These are phyloP conservation scores for Macrotis lagotis DNA, from an alignment of 2,113 vertebrate species.

Conservation along the genomic window DNA sequence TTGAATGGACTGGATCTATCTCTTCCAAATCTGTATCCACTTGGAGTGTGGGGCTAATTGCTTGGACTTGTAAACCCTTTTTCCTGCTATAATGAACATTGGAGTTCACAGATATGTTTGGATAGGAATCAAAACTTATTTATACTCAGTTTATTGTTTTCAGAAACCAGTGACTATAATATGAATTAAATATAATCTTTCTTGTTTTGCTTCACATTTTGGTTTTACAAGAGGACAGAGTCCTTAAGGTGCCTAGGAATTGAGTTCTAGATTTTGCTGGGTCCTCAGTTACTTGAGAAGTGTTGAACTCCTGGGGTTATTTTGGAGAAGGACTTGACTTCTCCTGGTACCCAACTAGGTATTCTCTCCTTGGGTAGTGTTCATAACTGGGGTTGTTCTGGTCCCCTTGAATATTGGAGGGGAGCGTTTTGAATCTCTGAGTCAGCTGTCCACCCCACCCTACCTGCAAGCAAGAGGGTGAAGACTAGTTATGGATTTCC, in stretches of 20 bases:
- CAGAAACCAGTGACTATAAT: not conserved
- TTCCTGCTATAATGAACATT: not conserved
- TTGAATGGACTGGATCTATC: not conserved
- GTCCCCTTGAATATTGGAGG: rapidly evolving
- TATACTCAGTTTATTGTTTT: not conserved
- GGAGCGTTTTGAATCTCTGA: not conserved
- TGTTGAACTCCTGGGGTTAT: not conserved
- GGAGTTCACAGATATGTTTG: not conserved
- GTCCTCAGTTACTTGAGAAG: not conserved
- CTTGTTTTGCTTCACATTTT: not conserved
- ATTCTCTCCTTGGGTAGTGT: not conserved
- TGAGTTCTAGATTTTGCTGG: not conserved
- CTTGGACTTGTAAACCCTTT: not conserved
- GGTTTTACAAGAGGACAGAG: not conserved
- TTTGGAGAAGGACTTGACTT: not conserved
- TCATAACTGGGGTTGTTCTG: rapidly evolving
- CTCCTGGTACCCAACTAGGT: not conserved
- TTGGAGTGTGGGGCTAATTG: not conserved
- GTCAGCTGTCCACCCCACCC: rapidly evolving
- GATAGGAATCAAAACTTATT: not conserved
- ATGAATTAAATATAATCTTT: not conserved
- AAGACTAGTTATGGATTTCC: not conserved
- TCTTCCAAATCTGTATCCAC: not conserved
- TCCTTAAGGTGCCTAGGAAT: not conserved
- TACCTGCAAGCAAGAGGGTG: rapidly evolving